phyloP scores from a whole-genome alignment of 2,888 invertebrate species.

The Glaucopsyche alexis region DNA sequence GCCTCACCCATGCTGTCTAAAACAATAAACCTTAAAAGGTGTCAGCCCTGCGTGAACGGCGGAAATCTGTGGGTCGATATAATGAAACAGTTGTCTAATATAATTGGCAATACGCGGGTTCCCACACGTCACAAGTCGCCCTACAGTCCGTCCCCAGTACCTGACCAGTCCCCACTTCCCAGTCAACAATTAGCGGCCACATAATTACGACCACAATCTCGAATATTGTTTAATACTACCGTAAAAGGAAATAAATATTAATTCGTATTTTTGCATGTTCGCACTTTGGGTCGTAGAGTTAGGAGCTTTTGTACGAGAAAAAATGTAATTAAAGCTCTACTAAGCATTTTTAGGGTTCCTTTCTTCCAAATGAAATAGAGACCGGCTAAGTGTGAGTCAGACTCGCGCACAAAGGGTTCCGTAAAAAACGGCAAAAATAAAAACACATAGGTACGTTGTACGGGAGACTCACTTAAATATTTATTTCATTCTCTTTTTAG shows the following conservation, averaged over 20 bases:
- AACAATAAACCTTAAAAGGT: background rate
- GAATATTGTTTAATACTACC: background rate
- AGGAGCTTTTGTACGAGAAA: no score
- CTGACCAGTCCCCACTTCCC: background rate
- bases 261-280: background rate
- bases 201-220: background rate
- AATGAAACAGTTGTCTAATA: constrained; percentile 76
- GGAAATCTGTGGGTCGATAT: constrained; percentile 54
- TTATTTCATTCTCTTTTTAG: no score
- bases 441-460: no score
- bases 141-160: constrained; percentile 39
- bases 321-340: no score
- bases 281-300: no score
- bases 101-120: constrained; percentile 76
- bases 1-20: background rate
- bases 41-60: constrained; percentile 48
- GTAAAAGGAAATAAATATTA: background rate
- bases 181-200: constrained; percentile 3
- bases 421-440: no score
- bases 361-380: no score
- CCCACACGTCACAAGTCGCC: constrained; percentile 74
- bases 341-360: no score
- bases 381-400: no score
- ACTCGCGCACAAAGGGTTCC: no score
- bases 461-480: no score